Conservation (phyloP, 2,113 vertebrate species). For the Amblyopsis rosae region DNA sequence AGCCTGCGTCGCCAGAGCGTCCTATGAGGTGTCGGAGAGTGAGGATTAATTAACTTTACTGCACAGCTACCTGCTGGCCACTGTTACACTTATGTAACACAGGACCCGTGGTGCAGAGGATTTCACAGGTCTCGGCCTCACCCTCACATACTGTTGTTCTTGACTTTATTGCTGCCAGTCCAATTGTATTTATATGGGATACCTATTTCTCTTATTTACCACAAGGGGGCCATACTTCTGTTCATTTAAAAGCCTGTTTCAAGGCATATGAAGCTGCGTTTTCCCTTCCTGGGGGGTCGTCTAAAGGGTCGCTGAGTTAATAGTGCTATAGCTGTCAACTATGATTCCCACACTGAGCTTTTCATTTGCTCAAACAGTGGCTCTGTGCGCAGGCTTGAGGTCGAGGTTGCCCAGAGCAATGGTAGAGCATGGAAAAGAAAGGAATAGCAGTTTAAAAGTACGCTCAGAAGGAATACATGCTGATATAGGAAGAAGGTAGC, state of each 20-base stretch:
- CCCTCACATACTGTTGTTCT: too few relatives aligned
- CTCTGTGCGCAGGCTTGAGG: constrained; percentile 38
- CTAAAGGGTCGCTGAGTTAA: constrained; percentile 3
- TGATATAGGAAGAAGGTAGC: background rate
- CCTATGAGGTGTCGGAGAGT: too few relatives aligned
- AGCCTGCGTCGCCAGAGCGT: too few relatives aligned
- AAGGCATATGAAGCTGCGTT: background rate
- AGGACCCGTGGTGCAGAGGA: too few relatives aligned
- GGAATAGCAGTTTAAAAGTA: background rate
- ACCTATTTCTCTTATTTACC: background rate
- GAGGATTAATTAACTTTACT: too few relatives aligned
- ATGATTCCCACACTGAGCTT: constrained; percentile 40
- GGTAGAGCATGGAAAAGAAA: background rate
- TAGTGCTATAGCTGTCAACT: constrained; percentile 4
- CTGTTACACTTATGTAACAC: too few relatives aligned
- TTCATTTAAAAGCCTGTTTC: too few relatives aligned
- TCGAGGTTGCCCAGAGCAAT: constrained; percentile 79
- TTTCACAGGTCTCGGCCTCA: too few relatives aligned
- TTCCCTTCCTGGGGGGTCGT: background rate
- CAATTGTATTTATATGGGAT: background rate
- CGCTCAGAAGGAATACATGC: background rate
- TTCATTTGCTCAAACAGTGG: constrained; percentile 33
- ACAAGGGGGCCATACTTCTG: background rate
- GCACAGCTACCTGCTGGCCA: too few relatives aligned
- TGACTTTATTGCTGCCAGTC: too few relatives aligned